A percentile compares a stretch with the other conserved stretches of the same genome.
Conservation (phyloP, 2,113 vertebrate genomes). For the Argyrosomus japonicus region DNA sequence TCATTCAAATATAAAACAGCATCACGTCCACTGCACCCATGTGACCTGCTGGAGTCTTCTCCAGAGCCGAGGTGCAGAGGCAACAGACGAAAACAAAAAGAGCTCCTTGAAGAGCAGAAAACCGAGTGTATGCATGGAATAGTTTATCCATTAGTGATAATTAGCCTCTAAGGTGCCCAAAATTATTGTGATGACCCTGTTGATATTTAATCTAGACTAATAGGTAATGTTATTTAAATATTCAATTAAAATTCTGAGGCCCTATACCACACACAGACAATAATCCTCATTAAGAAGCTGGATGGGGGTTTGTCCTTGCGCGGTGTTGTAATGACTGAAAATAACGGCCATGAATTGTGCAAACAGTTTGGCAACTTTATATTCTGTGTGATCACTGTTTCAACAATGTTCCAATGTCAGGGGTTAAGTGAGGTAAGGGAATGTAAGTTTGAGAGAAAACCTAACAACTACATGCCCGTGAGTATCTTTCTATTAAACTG, state of each 20-base stretch:
- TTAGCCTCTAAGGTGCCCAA: slow-evolving; percentile 13
- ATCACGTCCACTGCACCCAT: slow-evolving; percentile 59
- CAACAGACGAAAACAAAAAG: neutral
- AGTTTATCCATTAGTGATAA: slow-evolving; percentile 8
- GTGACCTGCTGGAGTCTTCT: slow-evolving; percentile 39
- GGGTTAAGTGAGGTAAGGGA: slow-evolving; percentile 22
- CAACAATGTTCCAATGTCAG: slow-evolving; percentile 32
- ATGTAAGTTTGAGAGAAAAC: slow-evolving; percentile 16
- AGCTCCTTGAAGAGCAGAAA: neutral
- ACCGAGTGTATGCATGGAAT: neutral
- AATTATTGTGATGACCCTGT: slow-evolving; percentile 11
- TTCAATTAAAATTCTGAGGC: slow-evolving; percentile 21
- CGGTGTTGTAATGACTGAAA: slow-evolving; percentile 29
- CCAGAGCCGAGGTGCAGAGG: slow-evolving; percentile 21
- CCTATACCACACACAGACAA: slow-evolving; percentile 16
- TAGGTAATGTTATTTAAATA: slow-evolving; percentile 21
- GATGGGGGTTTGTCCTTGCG: slow-evolving; percentile 33
- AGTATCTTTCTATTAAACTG: neutral
- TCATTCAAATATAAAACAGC: slow-evolving; percentile 83
- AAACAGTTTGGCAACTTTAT: slow-evolving; percentile 16
- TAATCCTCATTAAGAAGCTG: slow-evolving; percentile 25
- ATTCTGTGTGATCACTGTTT: slow-evolving; percentile 27
- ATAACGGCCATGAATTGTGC: slow-evolving; percentile 8
- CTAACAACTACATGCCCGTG: neutral
- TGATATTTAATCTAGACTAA: slow-evolving; percentile 23